Evolutionary conservation across 2,797 vertebrate species (phyloP).

Genomic region (Tapera naevia): DNA sequence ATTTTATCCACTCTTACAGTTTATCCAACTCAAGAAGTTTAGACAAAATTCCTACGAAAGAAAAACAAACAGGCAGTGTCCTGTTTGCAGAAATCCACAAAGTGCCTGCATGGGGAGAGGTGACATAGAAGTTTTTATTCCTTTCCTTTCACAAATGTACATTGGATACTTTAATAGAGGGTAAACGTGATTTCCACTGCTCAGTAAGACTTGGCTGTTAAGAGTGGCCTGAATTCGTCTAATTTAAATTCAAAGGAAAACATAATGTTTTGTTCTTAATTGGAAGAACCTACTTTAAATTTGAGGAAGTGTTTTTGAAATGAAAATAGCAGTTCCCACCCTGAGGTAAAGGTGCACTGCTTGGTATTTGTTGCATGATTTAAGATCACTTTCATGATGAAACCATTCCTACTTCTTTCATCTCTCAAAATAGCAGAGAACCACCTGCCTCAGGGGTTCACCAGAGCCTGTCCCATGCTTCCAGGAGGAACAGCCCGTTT

Average conservation of each 20-base stretch:
- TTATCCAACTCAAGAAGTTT: neutral
- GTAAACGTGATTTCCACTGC: neutral
- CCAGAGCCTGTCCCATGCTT: neutral
- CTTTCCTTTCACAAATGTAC: neutral
- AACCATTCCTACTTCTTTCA: neutral
- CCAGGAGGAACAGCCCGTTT: neutral
- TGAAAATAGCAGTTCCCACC: neutral
- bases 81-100: neutral
- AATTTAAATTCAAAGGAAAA: neutral
- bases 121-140: neutral
- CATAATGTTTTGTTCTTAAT: neutral
- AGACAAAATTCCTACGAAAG: neutral
- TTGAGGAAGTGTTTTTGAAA: neutral
- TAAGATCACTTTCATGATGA: neutral
- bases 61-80: neutral
- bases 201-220: neutral
- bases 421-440: neutral
- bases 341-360: neutral
- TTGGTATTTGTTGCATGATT: neutral
- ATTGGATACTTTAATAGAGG: neutral
- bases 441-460: neutral
- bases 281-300: neutral
- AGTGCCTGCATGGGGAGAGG: neutral
- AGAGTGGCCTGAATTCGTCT: neutral
- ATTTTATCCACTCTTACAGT: neutral